Conservation (phyloP, 2,113 vertebrate genomes). For the Pelecanoides urinatrix region DNA sequence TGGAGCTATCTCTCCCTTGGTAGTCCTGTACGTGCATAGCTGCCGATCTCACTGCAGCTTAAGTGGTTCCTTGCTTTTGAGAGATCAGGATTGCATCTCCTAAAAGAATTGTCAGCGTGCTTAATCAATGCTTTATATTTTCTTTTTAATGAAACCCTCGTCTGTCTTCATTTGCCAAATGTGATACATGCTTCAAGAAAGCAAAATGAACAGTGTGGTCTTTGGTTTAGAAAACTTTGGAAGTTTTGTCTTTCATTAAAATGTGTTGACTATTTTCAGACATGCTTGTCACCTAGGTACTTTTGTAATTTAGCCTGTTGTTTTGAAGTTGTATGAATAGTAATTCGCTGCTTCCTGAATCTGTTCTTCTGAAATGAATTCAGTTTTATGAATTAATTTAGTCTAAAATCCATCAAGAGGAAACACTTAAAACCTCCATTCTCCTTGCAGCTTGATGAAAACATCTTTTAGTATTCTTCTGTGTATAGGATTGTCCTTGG, state of each 20-base stretch:
- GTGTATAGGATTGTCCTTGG: neutral
- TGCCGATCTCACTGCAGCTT: slow-evolving; percentile 64
- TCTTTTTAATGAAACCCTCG: neutral
- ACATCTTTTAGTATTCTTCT: neutral
- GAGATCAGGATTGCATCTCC: slow-evolving; percentile 33
- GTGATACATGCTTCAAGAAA: neutral
- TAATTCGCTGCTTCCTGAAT: neutral
- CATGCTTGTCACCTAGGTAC: neutral
- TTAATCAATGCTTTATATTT: neutral
- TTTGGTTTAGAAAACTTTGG: neutral
- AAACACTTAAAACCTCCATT: neutral
- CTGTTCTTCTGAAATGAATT: neutral
- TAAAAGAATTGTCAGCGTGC: neutral
- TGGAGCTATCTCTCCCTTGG: slow-evolving; percentile 29
- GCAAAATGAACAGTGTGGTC: neutral
- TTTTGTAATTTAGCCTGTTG: neutral
- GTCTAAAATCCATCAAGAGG: neutral
- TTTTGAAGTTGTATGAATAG: neutral
- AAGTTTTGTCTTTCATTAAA: neutral
- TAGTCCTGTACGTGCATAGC: slow-evolving; percentile 51
- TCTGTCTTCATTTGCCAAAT: neutral
- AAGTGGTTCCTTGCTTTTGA: slow-evolving; percentile 67
- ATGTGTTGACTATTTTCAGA: neutral
- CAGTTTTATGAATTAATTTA: neutral
- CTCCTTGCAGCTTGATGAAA: neutral